Conservation (phyloP, 2,888 invertebrate genomes). For the Hoplodrina blanda region DNA sequence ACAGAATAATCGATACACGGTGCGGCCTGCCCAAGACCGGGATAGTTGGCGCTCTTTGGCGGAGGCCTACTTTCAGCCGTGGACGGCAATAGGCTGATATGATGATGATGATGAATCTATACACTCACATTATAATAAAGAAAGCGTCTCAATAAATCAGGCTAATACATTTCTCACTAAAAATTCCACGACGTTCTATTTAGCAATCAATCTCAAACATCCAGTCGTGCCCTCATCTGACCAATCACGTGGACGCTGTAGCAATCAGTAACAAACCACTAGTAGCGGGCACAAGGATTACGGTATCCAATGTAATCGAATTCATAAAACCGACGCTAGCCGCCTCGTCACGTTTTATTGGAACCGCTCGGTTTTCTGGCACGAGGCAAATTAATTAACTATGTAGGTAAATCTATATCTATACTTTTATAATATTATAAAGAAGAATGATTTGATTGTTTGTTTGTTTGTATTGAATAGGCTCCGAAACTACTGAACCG, state of each 20-base stretch:
- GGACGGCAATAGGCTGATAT: too few species aligned
- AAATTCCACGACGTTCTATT: not conserved
- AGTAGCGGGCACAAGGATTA: slow-evolving; percentile 35
- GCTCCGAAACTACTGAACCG: too few species aligned
- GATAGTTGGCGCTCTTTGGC: too few species aligned
- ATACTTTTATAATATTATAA: too few species aligned
- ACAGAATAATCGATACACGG: too few species aligned
- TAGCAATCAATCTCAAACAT: slow-evolving; percentile 28
- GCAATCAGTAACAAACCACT: slow-evolving; percentile 51
- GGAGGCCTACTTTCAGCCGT: too few species aligned
- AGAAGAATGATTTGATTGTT: too few species aligned
- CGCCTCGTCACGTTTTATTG: slow-evolving; percentile 55
- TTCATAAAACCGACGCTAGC: slow-evolving; percentile 46
- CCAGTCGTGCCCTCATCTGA: not conserved
- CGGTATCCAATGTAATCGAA: slow-evolving; percentile 49
- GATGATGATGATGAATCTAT: too few species aligned
- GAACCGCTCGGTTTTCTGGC: slow-evolving; percentile 26
- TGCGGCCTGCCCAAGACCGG: too few species aligned
- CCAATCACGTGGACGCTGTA: slow-evolving; percentile 35
- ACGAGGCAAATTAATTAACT: slow-evolving; percentile 36
- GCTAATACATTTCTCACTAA: not conserved
- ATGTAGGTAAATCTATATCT: too few species aligned
- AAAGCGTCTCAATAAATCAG: not conserved
- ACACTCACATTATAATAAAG: too few species aligned
- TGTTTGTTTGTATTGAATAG: too few species aligned